A percentile compares a stretch with the other conserved stretches of the same genome.
Evolutionary conservation across 92 coral and sea anemone species (phyloP).

Genomic region (Palythoa grandiflora): DNA sequence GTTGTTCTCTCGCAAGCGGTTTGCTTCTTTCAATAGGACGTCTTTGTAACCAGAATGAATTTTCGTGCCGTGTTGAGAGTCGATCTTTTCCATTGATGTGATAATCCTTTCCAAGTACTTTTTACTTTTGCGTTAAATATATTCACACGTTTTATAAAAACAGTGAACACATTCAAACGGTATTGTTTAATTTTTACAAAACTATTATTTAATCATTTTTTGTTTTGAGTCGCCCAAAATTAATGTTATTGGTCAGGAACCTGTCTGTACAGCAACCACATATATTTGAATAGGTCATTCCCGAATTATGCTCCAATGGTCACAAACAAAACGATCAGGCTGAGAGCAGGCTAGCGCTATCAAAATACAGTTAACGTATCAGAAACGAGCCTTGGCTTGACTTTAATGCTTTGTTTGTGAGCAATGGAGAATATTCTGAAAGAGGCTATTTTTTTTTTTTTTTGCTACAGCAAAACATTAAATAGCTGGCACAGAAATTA

Average conservation of each 20-base stretch:
- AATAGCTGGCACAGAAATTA: neutral
- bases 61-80: neutral
- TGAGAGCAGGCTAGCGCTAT: too few species aligned
- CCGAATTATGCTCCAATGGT: too few species aligned
- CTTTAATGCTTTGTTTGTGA: too few species aligned
- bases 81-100: conserved; percentile 25
- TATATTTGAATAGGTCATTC: too few species aligned
- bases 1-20: conserved; percentile 32
- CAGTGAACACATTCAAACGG: neutral
- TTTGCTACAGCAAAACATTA: too few species aligned
- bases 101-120: conserved; percentile 6
- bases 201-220: neutral
- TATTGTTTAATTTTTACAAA: neutral
- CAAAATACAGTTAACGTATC: too few species aligned
- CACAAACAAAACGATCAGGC: too few species aligned
- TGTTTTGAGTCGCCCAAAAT: neutral
- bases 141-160: neutral
- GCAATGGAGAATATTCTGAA: too few species aligned
- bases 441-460: too few species aligned
- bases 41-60: conserved; percentile 14
- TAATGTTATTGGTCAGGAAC: neutral
- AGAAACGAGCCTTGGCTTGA: too few species aligned
- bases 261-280: too few species aligned
- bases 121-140: neutral
- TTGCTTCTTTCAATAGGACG: conserved; percentile 33